These are phyloP conservation scores for Peromyscus polionotus DNA, from an alignment of 2,113 vertebrate genomes.

Conservation along the genomic window DNA sequence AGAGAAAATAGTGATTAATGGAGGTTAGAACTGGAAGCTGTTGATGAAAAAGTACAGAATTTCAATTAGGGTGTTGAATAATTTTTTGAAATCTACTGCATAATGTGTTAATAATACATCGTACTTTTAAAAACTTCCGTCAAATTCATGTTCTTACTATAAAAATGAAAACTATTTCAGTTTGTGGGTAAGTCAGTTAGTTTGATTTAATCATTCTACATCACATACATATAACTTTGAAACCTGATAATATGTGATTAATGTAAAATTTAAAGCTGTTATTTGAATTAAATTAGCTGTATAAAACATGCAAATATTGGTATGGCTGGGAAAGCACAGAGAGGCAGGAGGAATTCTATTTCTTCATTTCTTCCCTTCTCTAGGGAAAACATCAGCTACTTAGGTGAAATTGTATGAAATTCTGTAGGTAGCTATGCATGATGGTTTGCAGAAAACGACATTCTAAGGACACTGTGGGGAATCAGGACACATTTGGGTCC, in stretches of 20 bases:
- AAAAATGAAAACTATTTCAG: background rate
- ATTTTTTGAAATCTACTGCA: background rate
- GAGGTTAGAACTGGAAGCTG: background rate
- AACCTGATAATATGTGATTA: background rate
- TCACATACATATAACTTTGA: too few species aligned
- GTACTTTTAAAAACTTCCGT: background rate
- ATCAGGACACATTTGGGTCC: too few species aligned
- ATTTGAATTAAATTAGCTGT: background rate
- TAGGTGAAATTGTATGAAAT: background rate
- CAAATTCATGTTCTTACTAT: background rate
- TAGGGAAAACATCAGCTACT: background rate
- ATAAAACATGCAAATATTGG: background rate
- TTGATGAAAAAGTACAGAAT: background rate
- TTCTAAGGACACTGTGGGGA: background rate
- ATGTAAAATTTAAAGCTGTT: background rate
- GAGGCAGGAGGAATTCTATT: background rate
- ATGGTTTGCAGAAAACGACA: background rate
- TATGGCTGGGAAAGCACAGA: too few species aligned
- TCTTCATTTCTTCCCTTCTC: background rate
- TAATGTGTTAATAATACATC: background rate
- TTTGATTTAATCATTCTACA: background rate
- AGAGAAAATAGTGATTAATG: background rate
- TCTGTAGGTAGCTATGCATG: background rate
- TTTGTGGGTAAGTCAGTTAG: background rate
- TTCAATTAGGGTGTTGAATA: too few species aligned